These are phyloP conservation scores for Taeniopygia guttata DNA, from an alignment of 2,797 vertebrate species.

Conservation along the genomic window DNA sequence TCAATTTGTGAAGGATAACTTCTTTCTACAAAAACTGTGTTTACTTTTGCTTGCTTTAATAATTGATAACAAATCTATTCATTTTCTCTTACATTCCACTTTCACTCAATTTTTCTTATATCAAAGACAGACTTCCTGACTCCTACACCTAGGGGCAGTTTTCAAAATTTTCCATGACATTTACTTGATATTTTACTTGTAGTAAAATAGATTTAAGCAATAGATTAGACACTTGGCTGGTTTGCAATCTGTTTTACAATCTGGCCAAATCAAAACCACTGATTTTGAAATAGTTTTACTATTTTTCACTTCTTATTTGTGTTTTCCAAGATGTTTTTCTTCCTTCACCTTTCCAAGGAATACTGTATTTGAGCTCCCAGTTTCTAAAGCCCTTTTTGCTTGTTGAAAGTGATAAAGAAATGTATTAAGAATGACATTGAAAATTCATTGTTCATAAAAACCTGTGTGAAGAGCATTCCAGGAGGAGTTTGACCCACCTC, in stretches of 20 bases:
- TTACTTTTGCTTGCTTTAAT: neutral
- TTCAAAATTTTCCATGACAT: neutral
- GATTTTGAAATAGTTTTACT: neutral
- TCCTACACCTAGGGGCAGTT: neutral
- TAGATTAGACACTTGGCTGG: neutral
- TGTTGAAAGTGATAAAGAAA: neutral
- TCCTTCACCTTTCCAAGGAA: neutral
- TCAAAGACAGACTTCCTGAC: neutral
- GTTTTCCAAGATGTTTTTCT: neutral
- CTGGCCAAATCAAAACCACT: neutral
- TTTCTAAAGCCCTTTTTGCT: neutral
- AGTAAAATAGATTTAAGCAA: neutral
- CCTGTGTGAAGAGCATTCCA: neutral
- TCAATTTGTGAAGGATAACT: neutral
- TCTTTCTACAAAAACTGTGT: neutral
- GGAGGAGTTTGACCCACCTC: neutral
- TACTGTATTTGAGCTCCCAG: neutral
- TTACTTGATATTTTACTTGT: neutral
- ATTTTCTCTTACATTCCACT: neutral
- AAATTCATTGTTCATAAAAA: neutral
- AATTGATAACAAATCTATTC: neutral
- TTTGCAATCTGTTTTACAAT: constrained; percentile 26
- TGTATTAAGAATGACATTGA: neutral
- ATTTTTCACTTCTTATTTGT: neutral
- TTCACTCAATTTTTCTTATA: neutral